Percentiles rank a stretch among this genome's conserved stretches.
Evolutionary conservation across 2,113 vertebrate genomes (phyloP).

Genomic region (Dicrurus megarhynchus): DNA sequence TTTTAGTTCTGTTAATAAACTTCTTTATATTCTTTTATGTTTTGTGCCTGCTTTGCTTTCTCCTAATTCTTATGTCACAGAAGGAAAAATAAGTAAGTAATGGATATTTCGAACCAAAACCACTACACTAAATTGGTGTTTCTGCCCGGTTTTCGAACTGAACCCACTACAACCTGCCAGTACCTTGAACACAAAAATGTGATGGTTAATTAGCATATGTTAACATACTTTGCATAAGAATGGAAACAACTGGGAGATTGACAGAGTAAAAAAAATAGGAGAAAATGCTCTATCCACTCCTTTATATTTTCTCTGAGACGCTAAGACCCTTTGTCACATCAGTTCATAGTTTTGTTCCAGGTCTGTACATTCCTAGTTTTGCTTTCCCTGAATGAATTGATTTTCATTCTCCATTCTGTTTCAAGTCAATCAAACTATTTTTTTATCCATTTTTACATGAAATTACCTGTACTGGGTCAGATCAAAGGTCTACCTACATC

Average conservation of each 20-base stretch:
- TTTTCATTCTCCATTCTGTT: conserved; percentile 1
- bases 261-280: accelerated
- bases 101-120: too few relatives aligned
- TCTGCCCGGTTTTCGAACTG: too few relatives aligned
- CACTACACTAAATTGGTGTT: too few relatives aligned
- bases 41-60: too few relatives aligned
- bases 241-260: background rate
- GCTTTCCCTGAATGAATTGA: background rate
- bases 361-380: background rate
- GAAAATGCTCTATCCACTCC: background rate
- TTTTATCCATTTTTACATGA: background rate
- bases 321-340: background rate
- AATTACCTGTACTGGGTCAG: background rate
- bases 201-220: background rate
- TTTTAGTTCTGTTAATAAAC: too few relatives aligned
- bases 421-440: background rate
- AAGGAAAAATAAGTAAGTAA: too few relatives aligned
- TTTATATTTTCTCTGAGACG: background rate
- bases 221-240: background rate
- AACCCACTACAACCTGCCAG: too few relatives aligned
- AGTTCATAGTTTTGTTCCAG: background rate
- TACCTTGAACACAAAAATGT: background rate
- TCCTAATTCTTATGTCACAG: too few relatives aligned
- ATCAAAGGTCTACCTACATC: background rate
- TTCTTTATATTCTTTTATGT: too few relatives aligned